Evolutionary conservation across 2,113 vertebrate genomes (phyloP).

Genomic region (human): GRCh38 chr20:20020001-20020500

Average conservation of each 20-base stretch:
- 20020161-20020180: not conserved
- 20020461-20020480: not conserved
- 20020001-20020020: not conserved
- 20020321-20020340: not conserved
- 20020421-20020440: not conserved
- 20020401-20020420: not conserved
- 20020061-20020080: not conserved
- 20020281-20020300: not conserved
- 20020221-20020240: not conserved
- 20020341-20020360: not conserved
- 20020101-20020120: not conserved
- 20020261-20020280: not conserved
- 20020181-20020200: not conserved
- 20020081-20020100: not conserved
- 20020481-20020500: not conserved
- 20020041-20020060: not conserved
- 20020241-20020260: not conserved
- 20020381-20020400: not conserved
- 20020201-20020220: not conserved
- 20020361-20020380: not conserved
- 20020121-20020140: not conserved
- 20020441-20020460: not conserved
- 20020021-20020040: not conserved
- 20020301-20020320: not conserved
- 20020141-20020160: not conserved